phyloP scores from a whole-genome alignment of 64 coral and sea anemone genomes.

The Anthopleura sola region DNA sequence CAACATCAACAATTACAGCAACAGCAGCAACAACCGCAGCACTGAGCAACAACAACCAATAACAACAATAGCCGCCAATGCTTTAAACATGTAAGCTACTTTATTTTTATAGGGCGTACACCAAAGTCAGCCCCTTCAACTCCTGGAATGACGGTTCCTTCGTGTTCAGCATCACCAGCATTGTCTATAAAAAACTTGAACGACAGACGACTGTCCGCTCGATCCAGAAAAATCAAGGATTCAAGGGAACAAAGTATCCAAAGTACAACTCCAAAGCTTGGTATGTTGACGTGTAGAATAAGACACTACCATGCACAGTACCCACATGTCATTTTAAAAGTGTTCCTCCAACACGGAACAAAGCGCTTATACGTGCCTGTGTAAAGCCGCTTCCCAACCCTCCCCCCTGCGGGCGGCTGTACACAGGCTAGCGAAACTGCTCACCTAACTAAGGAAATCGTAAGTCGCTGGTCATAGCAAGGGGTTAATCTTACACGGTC shows the following conservation, averaged over 20 bases:
- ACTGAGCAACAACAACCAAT: no score
- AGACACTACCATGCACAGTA: no score
- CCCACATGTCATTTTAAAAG: neutral
- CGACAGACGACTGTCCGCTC: neutral
- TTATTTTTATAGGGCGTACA: conserved; percentile 10
- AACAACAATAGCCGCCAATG: no score
- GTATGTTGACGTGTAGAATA: neutral
- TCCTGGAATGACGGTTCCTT: conserved; percentile 36
- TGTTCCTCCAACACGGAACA: no score
- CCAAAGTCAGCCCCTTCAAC: conserved; percentile 9
- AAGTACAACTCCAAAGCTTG: neutral
- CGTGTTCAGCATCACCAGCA: neutral
- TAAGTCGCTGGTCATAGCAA: neutral
- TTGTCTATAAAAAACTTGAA: neutral
- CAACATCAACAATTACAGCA: no score
- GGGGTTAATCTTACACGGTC: neutral
- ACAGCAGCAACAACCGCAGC: no score
- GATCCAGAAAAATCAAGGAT: neutral
- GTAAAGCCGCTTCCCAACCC: no score
- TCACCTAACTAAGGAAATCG: no score
- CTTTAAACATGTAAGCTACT: neutral
- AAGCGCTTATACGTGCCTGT: no score
- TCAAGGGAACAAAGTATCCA: neutral
- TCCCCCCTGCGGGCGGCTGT: no score
- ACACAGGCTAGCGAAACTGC: no score